Percentiles rank a stretch among this genome's conserved stretches.
Conservation (phyloP, 2,113 vertebrate genomes). For the Chaetodon trifascialis region DNA sequence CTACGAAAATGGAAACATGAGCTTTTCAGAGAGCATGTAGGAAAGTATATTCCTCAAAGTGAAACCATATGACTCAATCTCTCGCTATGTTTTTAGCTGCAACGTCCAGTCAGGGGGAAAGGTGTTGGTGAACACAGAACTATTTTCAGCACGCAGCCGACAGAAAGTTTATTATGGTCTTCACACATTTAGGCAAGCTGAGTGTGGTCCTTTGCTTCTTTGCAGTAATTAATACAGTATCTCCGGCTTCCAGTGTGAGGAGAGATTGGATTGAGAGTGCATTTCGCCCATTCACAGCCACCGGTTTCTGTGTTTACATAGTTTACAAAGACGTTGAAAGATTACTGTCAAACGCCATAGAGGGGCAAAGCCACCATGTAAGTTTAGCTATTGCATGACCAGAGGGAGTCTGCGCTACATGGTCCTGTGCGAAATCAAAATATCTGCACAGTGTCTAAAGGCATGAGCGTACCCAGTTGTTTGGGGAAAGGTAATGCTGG, state of each 20-base stretch:
- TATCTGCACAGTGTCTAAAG: conserved; percentile 43
- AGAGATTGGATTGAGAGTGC: conserved; percentile 66
- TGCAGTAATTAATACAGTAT: conserved; percentile 54
- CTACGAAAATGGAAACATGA: conserved; percentile 81
- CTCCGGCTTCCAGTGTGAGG: conserved; percentile 45
- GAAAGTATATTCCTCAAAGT: conserved; percentile 82
- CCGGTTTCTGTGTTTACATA: conserved; percentile 76
- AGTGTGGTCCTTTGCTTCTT: conserved; percentile 18
- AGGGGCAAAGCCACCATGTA: conserved; percentile 67
- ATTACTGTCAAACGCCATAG: conserved; percentile 74
- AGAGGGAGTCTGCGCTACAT: conserved; percentile 43
- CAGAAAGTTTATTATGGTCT: conserved; percentile 53
- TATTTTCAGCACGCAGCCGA: conserved; percentile 38
- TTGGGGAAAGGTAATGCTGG: conserved; percentile 43
- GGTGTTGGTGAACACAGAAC: conserved; percentile 55
- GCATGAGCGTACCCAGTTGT: conserved; percentile 36
- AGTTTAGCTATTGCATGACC: conserved; percentile 58
- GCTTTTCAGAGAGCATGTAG: conserved; percentile 76
- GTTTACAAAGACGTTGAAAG: conserved; percentile 76
- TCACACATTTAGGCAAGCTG: conserved; percentile 42
- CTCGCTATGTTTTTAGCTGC: conserved; percentile 44
- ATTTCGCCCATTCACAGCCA: conserved; percentile 47
- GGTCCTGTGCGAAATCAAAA: conserved; percentile 65
- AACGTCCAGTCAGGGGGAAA: conserved; percentile 47
- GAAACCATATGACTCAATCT: conserved; percentile 82